A percentile compares a stretch with the other conserved stretches of the same genome.
phyloP scores from a whole-genome alignment of 2,797 vertebrate genomes.

The Phyllotis vaccarum region DNA sequence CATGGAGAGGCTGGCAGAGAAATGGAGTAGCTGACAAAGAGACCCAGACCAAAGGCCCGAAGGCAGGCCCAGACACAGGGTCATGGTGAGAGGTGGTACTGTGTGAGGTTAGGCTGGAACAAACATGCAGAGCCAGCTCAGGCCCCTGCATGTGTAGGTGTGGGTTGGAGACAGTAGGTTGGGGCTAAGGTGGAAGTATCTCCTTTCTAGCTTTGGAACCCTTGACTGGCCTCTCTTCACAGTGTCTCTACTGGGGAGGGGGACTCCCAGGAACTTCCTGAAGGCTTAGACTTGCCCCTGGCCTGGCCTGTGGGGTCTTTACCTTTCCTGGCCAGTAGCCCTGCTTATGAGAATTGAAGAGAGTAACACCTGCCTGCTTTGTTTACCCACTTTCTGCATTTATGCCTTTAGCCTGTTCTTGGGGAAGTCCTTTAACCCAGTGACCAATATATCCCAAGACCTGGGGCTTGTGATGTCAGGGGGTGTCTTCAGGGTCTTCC shows the following conservation, averaged over 20 bases:
- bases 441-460: not conserved
- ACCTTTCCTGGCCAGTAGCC: not conserved
- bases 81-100: not conserved
- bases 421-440: no score
- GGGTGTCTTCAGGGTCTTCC: no score
- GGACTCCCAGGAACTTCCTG: not conserved
- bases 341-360: not conserved
- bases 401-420: not conserved
- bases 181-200: not conserved
- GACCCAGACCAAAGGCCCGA: not conserved
- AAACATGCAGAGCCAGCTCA: not conserved
- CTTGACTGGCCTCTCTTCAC: not conserved
- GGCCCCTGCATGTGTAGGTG: not conserved
- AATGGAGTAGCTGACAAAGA: not conserved
- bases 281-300: not conserved
- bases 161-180: not conserved
- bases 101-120: not conserved
- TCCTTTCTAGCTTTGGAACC: not conserved
- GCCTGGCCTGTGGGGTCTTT: no score
- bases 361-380: not conserved
- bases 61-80: not conserved
- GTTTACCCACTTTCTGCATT: not conserved
- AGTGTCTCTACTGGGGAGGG: not conserved
- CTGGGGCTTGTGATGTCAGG: not conserved
- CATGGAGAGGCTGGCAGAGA: rapidly evolving